Percentiles rank a stretch among this genome's conserved stretches.
These are phyloP conservation scores for Epizoanthus rinbou DNA, from an alignment of 92 coral and sea anemone genomes.

Conservation along the genomic window DNA sequence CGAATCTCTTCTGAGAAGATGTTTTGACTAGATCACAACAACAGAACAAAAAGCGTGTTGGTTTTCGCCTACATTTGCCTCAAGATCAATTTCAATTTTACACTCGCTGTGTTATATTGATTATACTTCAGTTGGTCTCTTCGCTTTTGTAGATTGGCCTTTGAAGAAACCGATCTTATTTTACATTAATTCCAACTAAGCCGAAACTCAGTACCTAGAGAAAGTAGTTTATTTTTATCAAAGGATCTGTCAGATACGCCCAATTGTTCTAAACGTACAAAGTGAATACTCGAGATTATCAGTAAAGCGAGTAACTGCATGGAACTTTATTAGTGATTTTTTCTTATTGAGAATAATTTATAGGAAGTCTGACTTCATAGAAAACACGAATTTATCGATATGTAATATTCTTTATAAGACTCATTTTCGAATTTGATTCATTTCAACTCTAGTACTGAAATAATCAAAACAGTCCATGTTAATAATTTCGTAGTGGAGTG, in stretches of 20 bases:
- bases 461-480: not conserved
- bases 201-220: not conserved
- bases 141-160: not conserved
- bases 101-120: not conserved
- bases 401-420: not conserved
- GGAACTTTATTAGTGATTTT: constrained; percentile 19
- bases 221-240: constrained; percentile 14
- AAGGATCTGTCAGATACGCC: constrained; percentile 14
- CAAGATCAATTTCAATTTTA: not conserved
- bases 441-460: not conserved
- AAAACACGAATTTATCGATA: not conserved
- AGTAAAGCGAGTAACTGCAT: constrained; percentile 11
- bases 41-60: not conserved
- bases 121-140: not conserved
- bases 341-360: not conserved
- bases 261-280: not conserved
- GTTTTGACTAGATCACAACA: not conserved
- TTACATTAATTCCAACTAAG: not conserved
- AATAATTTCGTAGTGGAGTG: too few species aligned
- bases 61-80: not conserved
- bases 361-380: not conserved
- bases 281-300: constrained; percentile 18
- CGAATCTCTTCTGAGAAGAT: not conserved
- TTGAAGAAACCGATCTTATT: not conserved
- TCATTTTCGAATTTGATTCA: not conserved